A percentile compares a stretch with the other conserved stretches of the same genome.
These are phyloP conservation scores for Philopedon plagiatum DNA, from an alignment of 2,888 invertebrate species.

Conservation along the genomic window DNA sequence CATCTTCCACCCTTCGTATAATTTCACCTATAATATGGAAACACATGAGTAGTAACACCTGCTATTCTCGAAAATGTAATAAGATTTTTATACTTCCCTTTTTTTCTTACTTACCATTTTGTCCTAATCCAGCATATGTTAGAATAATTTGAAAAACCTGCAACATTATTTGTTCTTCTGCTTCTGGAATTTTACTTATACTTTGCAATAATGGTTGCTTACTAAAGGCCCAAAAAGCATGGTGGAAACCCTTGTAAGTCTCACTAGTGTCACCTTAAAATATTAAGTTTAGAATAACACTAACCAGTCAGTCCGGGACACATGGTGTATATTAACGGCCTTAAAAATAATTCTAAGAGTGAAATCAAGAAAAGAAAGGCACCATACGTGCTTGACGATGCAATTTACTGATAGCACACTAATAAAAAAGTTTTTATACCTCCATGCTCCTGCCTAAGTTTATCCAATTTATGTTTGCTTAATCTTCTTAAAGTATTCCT, in stretches of 20 bases:
- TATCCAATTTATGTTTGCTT: constrained; percentile 88
- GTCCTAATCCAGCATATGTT: constrained; percentile 88
- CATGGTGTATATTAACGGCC: too few species aligned
- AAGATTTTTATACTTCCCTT: too few species aligned
- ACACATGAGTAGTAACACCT: not conserved
- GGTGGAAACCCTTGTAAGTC: constrained; percentile 88
- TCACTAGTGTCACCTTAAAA: constrained; percentile 78
- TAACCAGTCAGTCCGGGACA: too few species aligned
- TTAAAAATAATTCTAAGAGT: too few species aligned
- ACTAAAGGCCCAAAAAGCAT: constrained; percentile 93
- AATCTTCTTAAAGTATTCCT: constrained; percentile 89
- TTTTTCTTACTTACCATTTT: constrained; percentile 71
- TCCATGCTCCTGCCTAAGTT: constrained; percentile 78
- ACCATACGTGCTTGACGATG: too few species aligned
- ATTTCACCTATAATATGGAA: constrained; percentile 72
- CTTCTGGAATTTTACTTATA: constrained; percentile 86
- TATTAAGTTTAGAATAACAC: not conserved
- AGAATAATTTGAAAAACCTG: constrained; percentile 92
- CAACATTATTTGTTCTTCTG: constrained; percentile 88
- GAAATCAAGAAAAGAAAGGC: too few species aligned
- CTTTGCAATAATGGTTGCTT: constrained; percentile 85
- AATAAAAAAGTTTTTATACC: constrained; percentile 10
- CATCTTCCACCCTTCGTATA: constrained; percentile 84
- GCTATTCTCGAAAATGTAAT: too few species aligned
- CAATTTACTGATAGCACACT: not conserved